Percentiles rank a stretch among this genome's conserved stretches.
phyloP scores from a whole-genome alignment of 1,140 invertebrate genomes.

The Zeugodacus cucurbitae region DNA sequence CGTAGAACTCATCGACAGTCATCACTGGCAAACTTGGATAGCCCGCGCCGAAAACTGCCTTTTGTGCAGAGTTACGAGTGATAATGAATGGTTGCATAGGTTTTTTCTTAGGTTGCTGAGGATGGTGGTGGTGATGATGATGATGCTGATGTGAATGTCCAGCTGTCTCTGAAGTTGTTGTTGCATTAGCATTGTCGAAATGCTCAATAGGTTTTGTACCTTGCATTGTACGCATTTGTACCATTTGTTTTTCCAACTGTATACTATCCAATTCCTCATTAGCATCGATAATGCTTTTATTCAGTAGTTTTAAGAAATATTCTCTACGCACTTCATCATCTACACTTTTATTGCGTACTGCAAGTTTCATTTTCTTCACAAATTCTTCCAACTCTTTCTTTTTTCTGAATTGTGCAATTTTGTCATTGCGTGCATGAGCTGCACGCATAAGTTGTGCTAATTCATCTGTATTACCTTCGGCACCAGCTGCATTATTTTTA shows the following conservation, averaged over 20 bases:
- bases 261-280: slow-evolving; percentile 83
- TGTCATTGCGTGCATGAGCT: slow-evolving; percentile 72
- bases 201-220: slow-evolving; percentile 54
- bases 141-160: slow-evolving; percentile 47
- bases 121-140: slow-evolving; percentile 46
- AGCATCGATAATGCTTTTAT: slow-evolving; percentile 78
- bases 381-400: slow-evolving; percentile 82
- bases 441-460: slow-evolving; percentile 62
- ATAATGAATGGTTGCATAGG: slow-evolving; percentile 93
- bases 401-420: slow-evolving; percentile 84
- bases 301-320: slow-evolving; percentile 84
- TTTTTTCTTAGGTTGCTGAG: slow-evolving; percentile 52
- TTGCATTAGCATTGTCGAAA: slow-evolving; percentile 39
- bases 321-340: slow-evolving; percentile 86
- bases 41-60: slow-evolving; percentile 92
- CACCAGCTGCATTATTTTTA: slow-evolving; percentile 10
- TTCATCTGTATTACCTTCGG: slow-evolving; percentile 49
- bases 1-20: slow-evolving; percentile 96
- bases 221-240: slow-evolving; percentile 72
- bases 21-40: slow-evolving; percentile 93
- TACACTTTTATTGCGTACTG: slow-evolving; percentile 72
- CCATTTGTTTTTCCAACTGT: slow-evolving; percentile 77
- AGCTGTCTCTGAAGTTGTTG: slow-evolving; percentile 16
- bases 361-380: slow-evolving; percentile 73
- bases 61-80: slow-evolving; percentile 88